A percentile compares a stretch with the other conserved stretches of the same genome.
Evolutionary conservation across 2,797 vertebrate genomes (phyloP).

Genomic region (Typhlichthys eigenmanni): DNA sequence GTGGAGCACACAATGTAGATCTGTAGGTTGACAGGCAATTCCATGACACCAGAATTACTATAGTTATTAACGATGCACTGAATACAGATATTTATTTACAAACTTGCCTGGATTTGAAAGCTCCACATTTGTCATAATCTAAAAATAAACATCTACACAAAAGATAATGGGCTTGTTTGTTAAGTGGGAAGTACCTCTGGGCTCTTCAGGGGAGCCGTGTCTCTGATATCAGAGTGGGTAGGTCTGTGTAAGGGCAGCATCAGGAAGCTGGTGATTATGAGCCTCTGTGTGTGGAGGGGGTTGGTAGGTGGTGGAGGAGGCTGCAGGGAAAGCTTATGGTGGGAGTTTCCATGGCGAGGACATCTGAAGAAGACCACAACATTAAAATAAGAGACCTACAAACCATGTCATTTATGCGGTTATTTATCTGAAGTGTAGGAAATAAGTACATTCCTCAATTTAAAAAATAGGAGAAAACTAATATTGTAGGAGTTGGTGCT

Average conservation of each 20-base stretch:
- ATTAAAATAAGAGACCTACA: too few species aligned
- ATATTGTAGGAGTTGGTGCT: too few species aligned
- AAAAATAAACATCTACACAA: neutral
- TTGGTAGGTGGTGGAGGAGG: conserved; percentile 24
- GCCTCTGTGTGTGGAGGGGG: conserved; percentile 34
- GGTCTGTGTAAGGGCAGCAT: conserved; percentile 16
- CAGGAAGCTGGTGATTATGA: conserved; percentile 42
- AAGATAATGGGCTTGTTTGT: neutral
- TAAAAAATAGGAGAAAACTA: too few species aligned
- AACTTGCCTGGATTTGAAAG: neutral
- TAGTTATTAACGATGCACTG: too few species aligned
- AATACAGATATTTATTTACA: neutral
- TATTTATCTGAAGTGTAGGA: too few species aligned
- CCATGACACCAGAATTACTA: neutral
- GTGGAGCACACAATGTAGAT: conserved; percentile 57
- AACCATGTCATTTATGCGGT: too few species aligned
- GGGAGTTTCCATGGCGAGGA: conserved; percentile 38
- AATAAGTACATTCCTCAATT: too few species aligned
- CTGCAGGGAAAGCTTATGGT: conserved; percentile 10
- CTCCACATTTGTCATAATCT: neutral
- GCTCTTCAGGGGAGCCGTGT: conserved; percentile 17
- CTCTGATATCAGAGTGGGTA: neutral
- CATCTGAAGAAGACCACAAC: neutral
- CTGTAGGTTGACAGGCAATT: conserved; percentile 21
- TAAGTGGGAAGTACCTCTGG: conserved; percentile 48